Evolutionary conservation across 2,888 invertebrate genomes (phyloP).

Genomic region (Lucinisca nassula): DNA sequence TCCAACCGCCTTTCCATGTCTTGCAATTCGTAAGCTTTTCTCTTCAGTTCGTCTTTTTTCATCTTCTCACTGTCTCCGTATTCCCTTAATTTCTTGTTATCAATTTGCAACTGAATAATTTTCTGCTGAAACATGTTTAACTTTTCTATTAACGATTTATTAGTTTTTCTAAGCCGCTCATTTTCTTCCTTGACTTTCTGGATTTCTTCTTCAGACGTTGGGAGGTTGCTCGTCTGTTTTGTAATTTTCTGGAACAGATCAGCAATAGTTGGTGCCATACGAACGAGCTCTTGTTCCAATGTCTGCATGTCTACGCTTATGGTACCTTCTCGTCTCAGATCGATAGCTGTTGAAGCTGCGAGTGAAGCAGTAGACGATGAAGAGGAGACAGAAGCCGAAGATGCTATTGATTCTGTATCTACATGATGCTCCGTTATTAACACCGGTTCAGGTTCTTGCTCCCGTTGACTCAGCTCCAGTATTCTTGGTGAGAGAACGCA

Average conservation of each 20-base stretch:
- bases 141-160: slow-evolving; percentile 74
- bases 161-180: slow-evolving; percentile 75
- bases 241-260: slow-evolving; percentile 75
- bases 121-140: slow-evolving; percentile 77
- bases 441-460: background rate
- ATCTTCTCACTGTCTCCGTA: slow-evolving; percentile 71
- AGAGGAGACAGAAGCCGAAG: background rate
- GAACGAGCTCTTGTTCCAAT: slow-evolving; percentile 73
- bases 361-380: background rate
- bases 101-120: slow-evolving; percentile 75
- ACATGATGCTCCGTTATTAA: background rate
- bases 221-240: slow-evolving; percentile 69
- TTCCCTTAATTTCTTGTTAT: slow-evolving; percentile 75
- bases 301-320: slow-evolving; percentile 68
- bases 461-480: background rate
- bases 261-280: slow-evolving; percentile 76
- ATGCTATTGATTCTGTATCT: background rate
- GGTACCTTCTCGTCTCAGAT: background rate
- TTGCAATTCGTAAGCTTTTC: slow-evolving; percentile 69
- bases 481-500: background rate
- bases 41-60: slow-evolving; percentile 69
- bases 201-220: slow-evolving; percentile 72
- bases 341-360: background rate
- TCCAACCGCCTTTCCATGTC: slow-evolving; percentile 70
- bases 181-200: slow-evolving; percentile 74